phyloP scores from a whole-genome alignment of 2,888 invertebrate species.

The Griposia aprilina region DNA sequence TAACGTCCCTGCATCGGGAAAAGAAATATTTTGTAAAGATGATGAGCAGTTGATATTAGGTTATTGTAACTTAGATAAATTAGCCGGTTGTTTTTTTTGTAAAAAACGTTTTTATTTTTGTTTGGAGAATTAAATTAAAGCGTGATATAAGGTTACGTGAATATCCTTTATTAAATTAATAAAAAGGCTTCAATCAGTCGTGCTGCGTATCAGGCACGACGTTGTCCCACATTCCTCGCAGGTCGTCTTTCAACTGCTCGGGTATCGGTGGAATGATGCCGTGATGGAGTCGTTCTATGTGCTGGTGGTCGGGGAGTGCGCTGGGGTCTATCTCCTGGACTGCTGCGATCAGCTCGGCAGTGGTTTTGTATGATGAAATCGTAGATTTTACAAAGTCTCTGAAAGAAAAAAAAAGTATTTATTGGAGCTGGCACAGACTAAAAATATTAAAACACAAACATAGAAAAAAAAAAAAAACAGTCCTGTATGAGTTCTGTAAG shows the following conservation, averaged over 20 bases:
- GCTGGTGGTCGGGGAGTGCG: not conserved
- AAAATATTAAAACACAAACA: not conserved
- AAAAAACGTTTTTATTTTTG: too few relatives aligned
- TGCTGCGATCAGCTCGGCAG: constrained; percentile 81
- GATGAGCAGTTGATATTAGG: too few relatives aligned
- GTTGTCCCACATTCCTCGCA: constrained; percentile 4
- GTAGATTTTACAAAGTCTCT: constrained; percentile 85
- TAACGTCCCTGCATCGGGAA: too few relatives aligned
- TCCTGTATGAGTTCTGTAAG: too few relatives aligned
- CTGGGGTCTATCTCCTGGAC: constrained; percentile 75
- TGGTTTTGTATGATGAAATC: constrained; percentile 85
- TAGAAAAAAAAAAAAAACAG: not conserved
- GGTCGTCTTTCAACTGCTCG: rapidly evolving
- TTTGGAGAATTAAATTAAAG: not conserved
- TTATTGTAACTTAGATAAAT: too few relatives aligned
- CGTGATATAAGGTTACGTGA: not conserved
- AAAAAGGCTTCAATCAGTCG: constrained; percentile 25
- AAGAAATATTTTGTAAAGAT: too few relatives aligned
- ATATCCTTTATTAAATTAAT: constrained; percentile 24
- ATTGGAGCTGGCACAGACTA: not conserved
- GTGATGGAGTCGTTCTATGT: rapidly evolving
- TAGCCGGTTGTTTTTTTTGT: too few relatives aligned
- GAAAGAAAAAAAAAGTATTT: not conserved
- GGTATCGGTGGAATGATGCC: constrained; percentile 13
- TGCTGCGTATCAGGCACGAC: constrained; percentile 27